Conservation (phyloP, 2,888 invertebrate genomes). For the Chrysopilus asiliformis region DNA sequence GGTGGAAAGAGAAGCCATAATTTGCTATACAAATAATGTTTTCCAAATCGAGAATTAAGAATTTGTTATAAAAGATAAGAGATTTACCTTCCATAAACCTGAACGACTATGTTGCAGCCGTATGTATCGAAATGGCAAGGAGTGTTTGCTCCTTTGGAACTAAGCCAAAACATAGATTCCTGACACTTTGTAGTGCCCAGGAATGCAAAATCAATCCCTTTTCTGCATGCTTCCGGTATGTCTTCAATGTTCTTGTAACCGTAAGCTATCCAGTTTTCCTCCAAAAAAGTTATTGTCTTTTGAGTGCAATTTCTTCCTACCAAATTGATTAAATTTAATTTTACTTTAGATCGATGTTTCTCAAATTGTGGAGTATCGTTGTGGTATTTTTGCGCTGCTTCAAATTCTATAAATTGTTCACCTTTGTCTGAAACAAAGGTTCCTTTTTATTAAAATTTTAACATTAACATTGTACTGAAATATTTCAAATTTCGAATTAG, state of each 20-base stretch:
- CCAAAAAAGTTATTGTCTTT: constrained; percentile 39
- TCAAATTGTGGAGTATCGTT: constrained; percentile 65
- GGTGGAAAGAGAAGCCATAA: constrained; percentile 87
- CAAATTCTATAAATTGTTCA: constrained; percentile 23
- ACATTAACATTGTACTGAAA: no score
- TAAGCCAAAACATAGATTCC: constrained; percentile 79
- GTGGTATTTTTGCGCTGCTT: constrained; percentile 19
- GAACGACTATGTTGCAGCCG: constrained; percentile 84
- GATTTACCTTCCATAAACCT: constrained; percentile 67
- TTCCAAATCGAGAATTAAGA: no score
- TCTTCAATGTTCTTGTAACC: constrained; percentile 25
- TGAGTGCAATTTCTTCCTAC: no score
- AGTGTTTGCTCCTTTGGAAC: constrained; percentile 75
- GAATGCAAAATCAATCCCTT: constrained; percentile 46
- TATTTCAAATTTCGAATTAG: no score
- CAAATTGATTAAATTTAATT: no score
- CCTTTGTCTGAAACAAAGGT: no score
- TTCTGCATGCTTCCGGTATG: constrained; percentile 25
- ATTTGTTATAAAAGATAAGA: no score
- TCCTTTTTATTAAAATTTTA: no score
- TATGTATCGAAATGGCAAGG: constrained; percentile 92
- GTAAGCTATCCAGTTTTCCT: constrained; percentile 24
- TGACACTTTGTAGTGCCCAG: constrained; percentile 53
- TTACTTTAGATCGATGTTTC: no score
- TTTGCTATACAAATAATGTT: constrained; percentile 47